These are phyloP conservation scores for Tetropium fuscum DNA, from an alignment of 2,888 invertebrate species.

Conservation along the genomic window DNA sequence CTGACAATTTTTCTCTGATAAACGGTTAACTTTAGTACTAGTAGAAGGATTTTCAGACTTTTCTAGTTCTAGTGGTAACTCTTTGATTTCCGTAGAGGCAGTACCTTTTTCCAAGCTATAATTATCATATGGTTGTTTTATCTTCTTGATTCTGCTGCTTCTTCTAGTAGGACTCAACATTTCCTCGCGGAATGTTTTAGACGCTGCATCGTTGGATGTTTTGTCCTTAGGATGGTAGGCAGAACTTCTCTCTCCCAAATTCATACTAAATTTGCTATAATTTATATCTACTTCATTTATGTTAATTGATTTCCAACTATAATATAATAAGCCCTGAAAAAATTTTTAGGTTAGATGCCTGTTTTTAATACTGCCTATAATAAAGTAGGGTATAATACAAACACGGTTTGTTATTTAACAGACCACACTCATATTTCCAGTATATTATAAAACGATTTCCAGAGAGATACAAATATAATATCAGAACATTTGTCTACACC, in stretches of 20 bases:
- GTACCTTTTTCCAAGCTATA: not conserved
- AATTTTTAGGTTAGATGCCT: too few relatives aligned
- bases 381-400: too few relatives aligned
- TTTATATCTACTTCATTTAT: conserved; percentile 8
- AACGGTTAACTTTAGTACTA: not conserved
- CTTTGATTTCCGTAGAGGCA: not conserved
- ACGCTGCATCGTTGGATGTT: not conserved
- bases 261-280: conserved; percentile 10
- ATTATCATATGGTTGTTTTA: conserved; percentile 1
- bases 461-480: too few relatives aligned
- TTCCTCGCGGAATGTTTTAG: not conserved
- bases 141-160: conserved; percentile 13
- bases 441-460: too few relatives aligned
- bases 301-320: too few relatives aligned
- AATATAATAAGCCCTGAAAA: too few relatives aligned
- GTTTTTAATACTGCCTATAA: too few relatives aligned
- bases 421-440: too few relatives aligned
- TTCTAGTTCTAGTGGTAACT: not conserved
- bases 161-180: conserved; percentile 14
- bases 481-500: too few relatives aligned
- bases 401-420: too few relatives aligned
- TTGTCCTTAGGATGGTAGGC: not conserved
- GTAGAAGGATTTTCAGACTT: not conserved
- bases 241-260: conserved; percentile 1
- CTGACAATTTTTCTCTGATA: conserved; percentile 2